Conservation (phyloP, 2,888 invertebrate genomes). For the Myathropa florea region DNA sequence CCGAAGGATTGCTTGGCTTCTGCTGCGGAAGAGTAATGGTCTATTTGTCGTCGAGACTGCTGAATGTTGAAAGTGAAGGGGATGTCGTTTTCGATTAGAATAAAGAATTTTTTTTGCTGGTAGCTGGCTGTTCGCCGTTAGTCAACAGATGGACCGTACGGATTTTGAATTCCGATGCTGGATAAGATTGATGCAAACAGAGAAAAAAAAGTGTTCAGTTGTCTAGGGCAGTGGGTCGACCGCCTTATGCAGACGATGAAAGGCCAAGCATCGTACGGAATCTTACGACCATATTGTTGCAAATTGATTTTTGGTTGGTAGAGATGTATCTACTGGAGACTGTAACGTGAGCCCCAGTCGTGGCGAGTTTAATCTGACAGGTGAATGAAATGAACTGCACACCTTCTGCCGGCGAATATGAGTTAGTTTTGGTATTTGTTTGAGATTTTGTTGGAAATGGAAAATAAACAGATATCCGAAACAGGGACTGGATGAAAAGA, state of each 20-base stretch:
- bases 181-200: background rate
- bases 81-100: slow-evolving; percentile 53
- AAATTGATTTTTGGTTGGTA: background rate
- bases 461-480: too few species aligned
- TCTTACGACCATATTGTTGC: background rate
- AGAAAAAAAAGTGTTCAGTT: too few species aligned
- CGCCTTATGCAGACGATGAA: background rate
- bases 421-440: too few species aligned
- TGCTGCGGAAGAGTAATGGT: slow-evolving; percentile 44
- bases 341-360: background rate
- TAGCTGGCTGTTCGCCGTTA: background rate
- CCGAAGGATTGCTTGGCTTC: slow-evolving; percentile 36
- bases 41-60: slow-evolving; percentile 67
- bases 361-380: background rate
- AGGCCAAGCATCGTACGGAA: background rate
- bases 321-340: background rate
- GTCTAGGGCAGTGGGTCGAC: background rate
- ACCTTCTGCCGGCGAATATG: background rate
- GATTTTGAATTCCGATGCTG: background rate
- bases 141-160: slow-evolving; percentile 33
- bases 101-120: background rate
- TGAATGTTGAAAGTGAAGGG: slow-evolving; percentile 51
- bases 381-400: background rate
- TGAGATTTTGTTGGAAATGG: too few species aligned
- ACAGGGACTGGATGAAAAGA: too few species aligned